Evolutionary conservation across 1,140 invertebrate species (phyloP).

Genomic region (Diachasmimorpha longicaudata): DNA sequence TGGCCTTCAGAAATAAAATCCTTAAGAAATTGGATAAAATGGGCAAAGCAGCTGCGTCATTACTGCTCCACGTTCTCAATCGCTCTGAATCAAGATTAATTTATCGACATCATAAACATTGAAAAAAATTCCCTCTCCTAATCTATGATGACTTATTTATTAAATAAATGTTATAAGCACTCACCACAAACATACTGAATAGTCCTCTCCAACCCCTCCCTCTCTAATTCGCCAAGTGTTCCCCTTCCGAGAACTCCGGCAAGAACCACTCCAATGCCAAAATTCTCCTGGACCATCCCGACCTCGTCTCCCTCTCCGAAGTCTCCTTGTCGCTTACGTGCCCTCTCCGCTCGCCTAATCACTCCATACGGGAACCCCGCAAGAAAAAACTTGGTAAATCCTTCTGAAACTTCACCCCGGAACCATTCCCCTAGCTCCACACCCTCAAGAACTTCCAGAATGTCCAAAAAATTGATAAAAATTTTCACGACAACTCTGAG

Average conservation of each 20-base stretch:
- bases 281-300: slow-evolving; percentile 41
- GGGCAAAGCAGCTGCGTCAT: slow-evolving; percentile 31
- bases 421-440: background rate
- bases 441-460: slow-evolving; percentile 51
- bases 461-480: slow-evolving; percentile 63
- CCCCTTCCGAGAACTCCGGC: slow-evolving; percentile 41
- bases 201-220: slow-evolving; percentile 28
- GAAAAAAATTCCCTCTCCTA: too few species aligned
- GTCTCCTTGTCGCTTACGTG: background rate
- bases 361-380: background rate
- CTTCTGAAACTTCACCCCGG: background rate
- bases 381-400: background rate
- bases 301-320: background rate
- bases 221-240: background rate
- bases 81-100: slow-evolving; percentile 40
- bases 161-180: background rate
- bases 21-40: slow-evolving; percentile 51
- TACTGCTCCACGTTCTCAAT: slow-evolving; percentile 42
- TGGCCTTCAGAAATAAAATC: slow-evolving; percentile 55
- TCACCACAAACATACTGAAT: slow-evolving; percentile 32
- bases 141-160: too few species aligned
- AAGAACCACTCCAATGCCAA: slow-evolving; percentile 50
- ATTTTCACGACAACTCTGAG: slow-evolving; percentile 66
- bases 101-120: background rate
- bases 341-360: background rate